phyloP scores from a whole-genome alignment of 2,888 invertebrate genomes.

The Microplitis manilae region DNA sequence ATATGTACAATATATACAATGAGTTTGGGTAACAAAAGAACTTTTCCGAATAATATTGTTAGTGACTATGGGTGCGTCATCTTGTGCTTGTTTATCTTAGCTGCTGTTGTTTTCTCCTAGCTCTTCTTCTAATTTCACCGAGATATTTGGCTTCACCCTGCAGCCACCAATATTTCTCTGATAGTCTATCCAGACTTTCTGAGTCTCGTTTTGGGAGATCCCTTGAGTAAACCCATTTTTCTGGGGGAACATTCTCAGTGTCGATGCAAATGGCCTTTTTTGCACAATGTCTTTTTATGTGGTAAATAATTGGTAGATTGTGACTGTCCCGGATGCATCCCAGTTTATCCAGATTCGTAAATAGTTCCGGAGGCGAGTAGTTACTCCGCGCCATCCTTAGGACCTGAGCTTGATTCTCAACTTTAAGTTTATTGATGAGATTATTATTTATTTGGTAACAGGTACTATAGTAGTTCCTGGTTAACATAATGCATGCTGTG shows the following conservation, averaged over 20 bases:
- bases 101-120: not conserved
- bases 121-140: slow-evolving; percentile 32
- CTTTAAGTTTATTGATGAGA: not conserved
- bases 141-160: slow-evolving; percentile 28
- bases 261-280: not conserved
- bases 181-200: slow-evolving; percentile 10
- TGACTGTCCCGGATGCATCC: too few relatives aligned
- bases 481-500: not conserved
- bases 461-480: slow-evolving; percentile 12
- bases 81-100: too few relatives aligned
- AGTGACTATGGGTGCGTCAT: too few relatives aligned
- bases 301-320: too few relatives aligned
- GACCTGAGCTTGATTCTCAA: too few relatives aligned
- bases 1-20: too few relatives aligned
- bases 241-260: not conserved
- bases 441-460: not conserved
- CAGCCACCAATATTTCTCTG: slow-evolving; percentile 26
- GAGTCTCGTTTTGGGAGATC: slow-evolving; percentile 37
- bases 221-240: slow-evolving; percentile 4
- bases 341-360: too few relatives aligned
- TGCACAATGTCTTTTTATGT: too few relatives aligned
- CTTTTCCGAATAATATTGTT: too few relatives aligned
- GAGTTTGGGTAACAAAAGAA: too few relatives aligned
- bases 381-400: too few relatives aligned
- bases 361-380: too few relatives aligned